Conservation (phyloP, 1,140 invertebrate species). For the Mya arenaria region DNA sequence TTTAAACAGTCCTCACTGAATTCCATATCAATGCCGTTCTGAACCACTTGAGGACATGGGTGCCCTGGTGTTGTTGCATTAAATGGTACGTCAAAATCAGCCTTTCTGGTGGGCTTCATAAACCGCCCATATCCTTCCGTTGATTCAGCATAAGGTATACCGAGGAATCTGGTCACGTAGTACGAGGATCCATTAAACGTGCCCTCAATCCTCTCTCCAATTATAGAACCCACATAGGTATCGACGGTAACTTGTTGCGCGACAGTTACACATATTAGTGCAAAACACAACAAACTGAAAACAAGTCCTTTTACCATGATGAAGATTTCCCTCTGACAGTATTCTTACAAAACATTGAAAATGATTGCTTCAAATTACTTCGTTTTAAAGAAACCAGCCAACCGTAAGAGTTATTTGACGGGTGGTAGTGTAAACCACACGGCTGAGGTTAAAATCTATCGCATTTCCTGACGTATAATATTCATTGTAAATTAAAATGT, state of each 20-base stretch:
- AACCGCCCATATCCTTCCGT: conserved; percentile 19
- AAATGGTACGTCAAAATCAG: not conserved
- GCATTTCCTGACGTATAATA: too few relatives aligned
- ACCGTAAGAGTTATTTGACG: too few relatives aligned
- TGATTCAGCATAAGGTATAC: conserved; percentile 34
- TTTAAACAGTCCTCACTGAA: conserved; percentile 67
- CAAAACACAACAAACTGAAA: too few relatives aligned
- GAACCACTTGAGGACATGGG: not conserved
- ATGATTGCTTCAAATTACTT: too few relatives aligned
- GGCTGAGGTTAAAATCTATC: too few relatives aligned
- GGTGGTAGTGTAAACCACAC: too few relatives aligned
- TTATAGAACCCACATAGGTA: conserved; percentile 62
- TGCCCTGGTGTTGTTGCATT: not conserved
- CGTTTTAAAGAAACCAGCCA: too few relatives aligned
- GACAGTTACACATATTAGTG: too few relatives aligned
- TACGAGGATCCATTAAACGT: conserved; percentile 71
- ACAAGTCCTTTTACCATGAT: too few relatives aligned
- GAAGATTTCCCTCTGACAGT: too few relatives aligned
- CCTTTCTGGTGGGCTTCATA: conserved; percentile 22
- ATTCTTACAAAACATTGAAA: too few relatives aligned
- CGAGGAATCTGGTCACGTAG: not conserved
- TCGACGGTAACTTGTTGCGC: not conserved
- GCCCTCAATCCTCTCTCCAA: conserved; percentile 83
- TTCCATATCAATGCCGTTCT: not conserved
- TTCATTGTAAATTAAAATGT: too few relatives aligned